Percentiles rank a stretch among this genome's conserved stretches.
phyloP scores from a whole-genome alignment of 2,113 vertebrate species.

The Myotis davidii region DNA sequence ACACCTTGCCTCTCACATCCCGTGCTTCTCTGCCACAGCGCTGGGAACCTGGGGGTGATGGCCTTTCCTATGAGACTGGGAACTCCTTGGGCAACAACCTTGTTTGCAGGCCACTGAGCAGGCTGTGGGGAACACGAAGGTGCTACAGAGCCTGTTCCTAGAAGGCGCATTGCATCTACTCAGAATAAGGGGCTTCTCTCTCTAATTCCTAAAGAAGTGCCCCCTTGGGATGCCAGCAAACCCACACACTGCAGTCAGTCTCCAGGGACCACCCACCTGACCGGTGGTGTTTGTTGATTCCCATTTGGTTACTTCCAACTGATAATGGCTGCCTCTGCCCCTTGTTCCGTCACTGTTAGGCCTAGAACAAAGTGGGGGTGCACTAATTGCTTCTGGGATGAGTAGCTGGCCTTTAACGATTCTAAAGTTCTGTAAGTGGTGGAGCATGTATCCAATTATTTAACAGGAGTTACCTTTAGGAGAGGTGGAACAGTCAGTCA shows the following conservation, averaged over 20 bases:
- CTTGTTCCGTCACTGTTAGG: no score
- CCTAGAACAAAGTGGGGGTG: no score
- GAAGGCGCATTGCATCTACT: background rate
- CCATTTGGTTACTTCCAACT: no score
- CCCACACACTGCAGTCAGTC: background rate
- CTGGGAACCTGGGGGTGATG: background rate
- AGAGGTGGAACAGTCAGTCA: no score
- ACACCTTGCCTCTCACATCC: background rate
- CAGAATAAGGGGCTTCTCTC: background rate
- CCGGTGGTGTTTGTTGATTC: no score
- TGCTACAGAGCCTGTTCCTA: background rate
- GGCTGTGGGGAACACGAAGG: accelerated
- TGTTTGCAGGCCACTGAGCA: background rate
- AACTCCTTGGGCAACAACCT: background rate
- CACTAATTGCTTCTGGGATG: no score
- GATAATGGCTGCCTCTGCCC: no score
- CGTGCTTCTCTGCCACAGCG: background rate
- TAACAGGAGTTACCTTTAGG: no score
- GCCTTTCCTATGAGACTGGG: background rate
- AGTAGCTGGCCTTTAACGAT: no score
- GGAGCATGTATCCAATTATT: no score
- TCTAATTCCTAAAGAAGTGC: background rate
- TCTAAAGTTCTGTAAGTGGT: no score
- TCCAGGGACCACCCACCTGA: no score
- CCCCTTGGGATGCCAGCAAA: background rate